Evolutionary conservation across 1,140 invertebrate genomes (phyloP).

Genomic region (Tetranychus urticae): DNA sequence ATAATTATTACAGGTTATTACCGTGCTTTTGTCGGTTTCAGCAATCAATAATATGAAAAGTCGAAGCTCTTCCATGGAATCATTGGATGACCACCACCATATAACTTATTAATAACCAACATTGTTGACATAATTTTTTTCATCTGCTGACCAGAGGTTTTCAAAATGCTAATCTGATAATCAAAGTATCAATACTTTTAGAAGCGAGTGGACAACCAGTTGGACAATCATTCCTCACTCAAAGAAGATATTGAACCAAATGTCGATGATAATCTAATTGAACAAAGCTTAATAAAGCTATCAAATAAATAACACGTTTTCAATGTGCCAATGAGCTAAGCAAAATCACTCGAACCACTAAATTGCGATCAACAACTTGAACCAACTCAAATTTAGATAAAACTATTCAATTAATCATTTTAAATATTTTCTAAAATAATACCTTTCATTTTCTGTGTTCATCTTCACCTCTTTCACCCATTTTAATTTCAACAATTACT

Average conservation of each 20-base stretch:
- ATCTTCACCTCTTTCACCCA: too few species aligned
- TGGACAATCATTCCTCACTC: neutral
- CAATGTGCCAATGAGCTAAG: too few species aligned
- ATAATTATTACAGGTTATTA: neutral
- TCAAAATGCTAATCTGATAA: neutral
- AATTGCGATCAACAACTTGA: too few species aligned
- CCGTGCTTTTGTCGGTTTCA: slow-evolving; percentile 9
- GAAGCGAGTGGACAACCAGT: neutral
- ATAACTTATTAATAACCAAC: neutral
- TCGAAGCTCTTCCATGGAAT: slow-evolving; percentile 8
- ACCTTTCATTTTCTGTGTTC: too few species aligned
- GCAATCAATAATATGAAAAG: slow-evolving; percentile 11
- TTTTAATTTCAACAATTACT: too few species aligned
- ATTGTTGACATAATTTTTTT: neutral
- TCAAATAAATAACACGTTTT: neutral
- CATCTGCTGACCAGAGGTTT: neutral
- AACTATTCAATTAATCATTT: too few species aligned
- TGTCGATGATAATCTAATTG: neutral
- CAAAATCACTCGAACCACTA: too few species aligned
- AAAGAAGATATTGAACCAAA: neutral
- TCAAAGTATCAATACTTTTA: neutral
- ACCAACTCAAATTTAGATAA: too few species aligned
- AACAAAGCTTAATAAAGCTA: neutral
- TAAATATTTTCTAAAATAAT: too few species aligned
- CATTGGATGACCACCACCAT: slow-evolving; percentile 5